Evolutionary conservation across 1,140 invertebrate species (phyloP), one percentile per base, ranked within the genome.

Genomic region (Hycleus phaleratus): DNA sequence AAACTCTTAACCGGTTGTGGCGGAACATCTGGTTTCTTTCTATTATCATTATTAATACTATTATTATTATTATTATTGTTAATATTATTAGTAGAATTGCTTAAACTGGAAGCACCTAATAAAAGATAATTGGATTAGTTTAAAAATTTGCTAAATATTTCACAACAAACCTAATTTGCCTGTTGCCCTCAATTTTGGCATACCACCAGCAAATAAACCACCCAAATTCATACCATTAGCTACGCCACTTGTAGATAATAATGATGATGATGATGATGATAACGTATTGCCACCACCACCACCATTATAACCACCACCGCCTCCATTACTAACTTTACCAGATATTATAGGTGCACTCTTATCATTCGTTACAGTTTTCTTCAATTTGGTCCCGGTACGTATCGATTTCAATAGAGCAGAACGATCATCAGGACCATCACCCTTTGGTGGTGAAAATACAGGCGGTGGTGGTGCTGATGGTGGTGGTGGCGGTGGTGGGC

Each of bases 341-440:
- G 26, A 8, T 49, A 93, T 74, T 51, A 82, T 68, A 1, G 93
- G 92, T 42, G 82, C 85, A 80, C 91, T 95, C 74, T 91, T 88
- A 71, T 95, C 93, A 68, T 91, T 86, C 5, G 92, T 94, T 1
- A 86, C 82, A 55, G 90, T 83, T 75, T 94, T 95, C 72, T 91
- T 94, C 57, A 95, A 76, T 57, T 81, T 79, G 50, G 85, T 79
- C 46, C 93, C 92, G 72, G 85, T 82, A 63, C 88, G 83, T 66
- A 95, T 95, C 45, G 90, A 90, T 62, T 84, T 83, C 25, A 95
- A 76, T 48, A 95, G 73, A 10, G 83, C 78, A 56, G 79, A 79
- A 65, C 87, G 78, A 40, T 80, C 79, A 61, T 85, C 81, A 10
- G 82, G 79, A 6, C 74, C 75, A n/a, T 73, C 67, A 3, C 75